Conservation (phyloP, 2,113 vertebrate species). For the Cariama cristata region DNA sequence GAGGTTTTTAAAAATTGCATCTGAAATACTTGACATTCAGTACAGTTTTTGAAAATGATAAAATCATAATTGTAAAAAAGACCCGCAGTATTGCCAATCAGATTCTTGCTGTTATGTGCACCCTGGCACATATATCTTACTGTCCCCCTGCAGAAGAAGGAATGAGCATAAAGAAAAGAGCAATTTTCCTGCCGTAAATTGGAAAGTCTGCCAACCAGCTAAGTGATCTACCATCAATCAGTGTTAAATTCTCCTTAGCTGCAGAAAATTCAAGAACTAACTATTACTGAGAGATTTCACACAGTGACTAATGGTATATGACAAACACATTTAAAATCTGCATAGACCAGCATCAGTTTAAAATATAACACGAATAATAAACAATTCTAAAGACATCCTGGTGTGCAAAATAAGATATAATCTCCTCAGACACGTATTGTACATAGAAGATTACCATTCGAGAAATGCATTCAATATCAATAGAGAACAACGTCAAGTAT, state of each 20-base stretch:
- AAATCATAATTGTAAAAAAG: slow-evolving; percentile 80
- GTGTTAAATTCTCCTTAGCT: slow-evolving; percentile 87
- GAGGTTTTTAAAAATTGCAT: slow-evolving; percentile 44
- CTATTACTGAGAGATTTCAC: slow-evolving; percentile 87
- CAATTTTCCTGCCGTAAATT: slow-evolving; percentile 91
- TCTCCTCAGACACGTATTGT: slow-evolving; percentile 72
- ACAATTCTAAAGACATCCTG: slow-evolving; percentile 69
- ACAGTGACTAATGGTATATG: slow-evolving; percentile 89
- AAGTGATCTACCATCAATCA: slow-evolving; percentile 95
- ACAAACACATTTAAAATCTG: slow-evolving; percentile 90
- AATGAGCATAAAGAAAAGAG: slow-evolving; percentile 87
- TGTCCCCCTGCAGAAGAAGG: slow-evolving; percentile 79
- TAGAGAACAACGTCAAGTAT: slow-evolving; percentile 62
- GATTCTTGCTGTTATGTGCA: slow-evolving; percentile 53
- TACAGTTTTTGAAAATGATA: slow-evolving; percentile 74
- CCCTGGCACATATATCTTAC: slow-evolving; percentile 75
- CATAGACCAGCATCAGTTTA: slow-evolving; percentile 78
- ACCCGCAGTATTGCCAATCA: slow-evolving; percentile 71
- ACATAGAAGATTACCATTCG: slow-evolving; percentile 64
- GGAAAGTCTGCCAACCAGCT: slow-evolving; percentile 93
- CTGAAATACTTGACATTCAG: slow-evolving; percentile 75
- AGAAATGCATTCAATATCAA: slow-evolving; percentile 64
- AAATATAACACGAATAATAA: slow-evolving; percentile 78
- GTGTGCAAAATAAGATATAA: slow-evolving; percentile 76
- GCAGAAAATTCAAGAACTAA: slow-evolving; percentile 84